phyloP scores from a whole-genome alignment of 2,888 invertebrate species.

The Apamea sordens region DNA sequence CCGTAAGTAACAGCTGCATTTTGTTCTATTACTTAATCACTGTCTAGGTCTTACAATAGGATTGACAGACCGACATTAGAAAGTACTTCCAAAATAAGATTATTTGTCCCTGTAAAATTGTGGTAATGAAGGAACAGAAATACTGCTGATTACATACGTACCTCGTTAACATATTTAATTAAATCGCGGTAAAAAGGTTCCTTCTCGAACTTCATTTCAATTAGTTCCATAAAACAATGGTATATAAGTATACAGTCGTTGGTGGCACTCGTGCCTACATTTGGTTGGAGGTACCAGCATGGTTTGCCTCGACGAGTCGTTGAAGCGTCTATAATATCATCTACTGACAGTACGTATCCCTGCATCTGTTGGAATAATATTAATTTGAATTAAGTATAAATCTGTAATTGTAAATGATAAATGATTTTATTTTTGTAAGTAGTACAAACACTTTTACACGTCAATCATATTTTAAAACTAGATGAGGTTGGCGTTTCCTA shows the following conservation, averaged over 20 bases:
- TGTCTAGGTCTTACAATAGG: not conserved
- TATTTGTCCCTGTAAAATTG: not conserved
- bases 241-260: constrained; percentile 49
- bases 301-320: constrained; percentile 48
- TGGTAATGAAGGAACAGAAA: not conserved
- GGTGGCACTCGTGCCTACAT: constrained; percentile 42
- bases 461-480: too few relatives aligned
- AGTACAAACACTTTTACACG: too few relatives aligned
- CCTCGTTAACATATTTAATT: constrained; percentile 38
- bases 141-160: constrained; percentile 2
- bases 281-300: constrained; percentile 45
- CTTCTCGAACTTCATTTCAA: constrained; percentile 38
- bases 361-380: constrained; percentile 41
- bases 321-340: constrained; percentile 48
- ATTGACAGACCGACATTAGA: not conserved
- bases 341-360: constrained; percentile 34
- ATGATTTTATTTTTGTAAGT: too few relatives aligned
- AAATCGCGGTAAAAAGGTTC: constrained; percentile 39
- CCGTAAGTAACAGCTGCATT: not conserved
- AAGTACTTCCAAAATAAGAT: not conserved
- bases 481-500: too few relatives aligned
- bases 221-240: constrained; percentile 37
- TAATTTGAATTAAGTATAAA: not conserved
- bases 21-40: not conserved
- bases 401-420: not conserved